phyloP scores from a whole-genome alignment of 2,797 vertebrate genomes.

The Tympanoctomys barrerae region DNA sequence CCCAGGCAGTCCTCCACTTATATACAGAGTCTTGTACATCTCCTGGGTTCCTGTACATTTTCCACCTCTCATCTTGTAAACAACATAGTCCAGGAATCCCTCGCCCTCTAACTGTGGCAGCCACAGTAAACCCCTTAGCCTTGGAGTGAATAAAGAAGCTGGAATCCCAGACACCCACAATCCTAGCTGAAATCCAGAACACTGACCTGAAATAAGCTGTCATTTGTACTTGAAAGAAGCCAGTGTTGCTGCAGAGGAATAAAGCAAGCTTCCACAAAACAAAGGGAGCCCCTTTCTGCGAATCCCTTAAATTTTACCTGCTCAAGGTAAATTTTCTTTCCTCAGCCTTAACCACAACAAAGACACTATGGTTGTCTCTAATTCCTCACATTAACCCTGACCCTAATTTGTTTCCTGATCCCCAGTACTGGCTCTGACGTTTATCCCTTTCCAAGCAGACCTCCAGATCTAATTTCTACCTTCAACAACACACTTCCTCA shows the following conservation, averaged over 20 bases:
- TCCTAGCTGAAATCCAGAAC: slow-evolving; percentile 43
- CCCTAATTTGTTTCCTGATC: slow-evolving; percentile 52
- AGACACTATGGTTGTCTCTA: not conserved
- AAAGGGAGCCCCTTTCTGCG: slow-evolving; percentile 4
- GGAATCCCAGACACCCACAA: slow-evolving; percentile 3
- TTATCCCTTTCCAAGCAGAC: not conserved
- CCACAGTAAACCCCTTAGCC: not conserved
- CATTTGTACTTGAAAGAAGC: slow-evolving; percentile 22
- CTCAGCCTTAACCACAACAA: not conserved
- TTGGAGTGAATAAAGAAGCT: slow-evolving; percentile 38
- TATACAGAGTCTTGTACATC: not conserved
- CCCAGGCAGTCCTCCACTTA: not conserved
- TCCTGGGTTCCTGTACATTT: slow-evolving; percentile 9
- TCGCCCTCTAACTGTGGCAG: not conserved
- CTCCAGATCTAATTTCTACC: slow-evolving; percentile 29
- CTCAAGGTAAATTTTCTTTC: not conserved
- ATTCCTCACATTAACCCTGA: slow-evolving; percentile 46
- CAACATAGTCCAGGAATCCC: not conserved
- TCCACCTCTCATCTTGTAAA: not conserved
- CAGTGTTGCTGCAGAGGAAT: not conserved
- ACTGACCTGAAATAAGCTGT: slow-evolving; percentile 13
- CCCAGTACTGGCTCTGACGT: slow-evolving; percentile 9
- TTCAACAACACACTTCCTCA: not conserved
- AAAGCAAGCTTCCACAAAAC: not conserved
- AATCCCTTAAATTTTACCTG: slow-evolving; percentile 34